Evolutionary conservation across 2,113 vertebrate species (phyloP), one percentile per base, ranked within the genome.

Genomic region (Sinocyclocheilus maitianheensis): DNA sequence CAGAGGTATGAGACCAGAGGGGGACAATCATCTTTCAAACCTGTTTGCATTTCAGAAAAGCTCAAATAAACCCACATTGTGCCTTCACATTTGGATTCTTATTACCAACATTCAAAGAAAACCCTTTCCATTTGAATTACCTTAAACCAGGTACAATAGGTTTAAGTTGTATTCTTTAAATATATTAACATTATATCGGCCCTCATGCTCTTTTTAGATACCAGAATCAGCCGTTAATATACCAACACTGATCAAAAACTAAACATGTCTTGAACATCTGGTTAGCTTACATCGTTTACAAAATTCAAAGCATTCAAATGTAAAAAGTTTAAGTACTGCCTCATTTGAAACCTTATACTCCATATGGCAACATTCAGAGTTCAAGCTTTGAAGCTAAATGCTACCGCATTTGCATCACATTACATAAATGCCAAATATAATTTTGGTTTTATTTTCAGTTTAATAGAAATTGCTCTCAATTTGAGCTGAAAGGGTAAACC

Each of bases 291-390:
- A 75, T 24, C 22, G 1, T 11, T 22, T 72, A 40, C 69, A 69
- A 69, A 60, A 69, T 69, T 69, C 22, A 24, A 76, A 76, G 43
- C 74, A 51, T 76, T 76, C 40, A 77, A 77, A 30, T 77, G 46
- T 9, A 16, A 26, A 77, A 30, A 4, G n/a, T 30, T 14, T 53
- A 30, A 24, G 22, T 76, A 14, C 75, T 26, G 75, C 48, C 14
- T 55, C 14, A 34, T 5, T 58, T 78, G 71, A 78, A 58, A 58
- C 24, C 8, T 78, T n/a, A 37, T 22, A 78, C 18, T 22, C 30
- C 53, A 58, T 34, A 58, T 20, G 30, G 76, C 16, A 58, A 58
- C 16, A 58, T 78, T 37, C 53, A 78, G 9, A 78, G 72, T 24
- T 75, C 37, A 48, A 60, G 58, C 58, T 22, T 60, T 60, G 20